A percentile compares a stretch with the other conserved stretches of the same genome.
phyloP scores from a whole-genome alignment of 2,888 invertebrate genomes.

The Muschampia plurimacula region DNA sequence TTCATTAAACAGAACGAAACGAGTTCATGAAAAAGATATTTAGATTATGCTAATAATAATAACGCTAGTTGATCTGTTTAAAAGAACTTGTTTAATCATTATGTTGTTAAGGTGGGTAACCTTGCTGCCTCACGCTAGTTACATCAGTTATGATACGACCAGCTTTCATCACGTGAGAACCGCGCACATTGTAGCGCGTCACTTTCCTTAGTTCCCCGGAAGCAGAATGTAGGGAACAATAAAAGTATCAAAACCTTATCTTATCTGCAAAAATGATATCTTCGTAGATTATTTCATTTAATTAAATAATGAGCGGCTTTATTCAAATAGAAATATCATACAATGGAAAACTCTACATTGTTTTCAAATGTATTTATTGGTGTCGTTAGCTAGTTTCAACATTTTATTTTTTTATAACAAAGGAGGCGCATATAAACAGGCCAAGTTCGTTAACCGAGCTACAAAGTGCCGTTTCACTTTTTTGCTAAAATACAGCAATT shows the following conservation, averaged over 20 bases:
- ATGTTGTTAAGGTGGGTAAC: slow-evolving; percentile 46
- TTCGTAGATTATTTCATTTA: slow-evolving; percentile 17
- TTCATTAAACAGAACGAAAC: too few relatives aligned
- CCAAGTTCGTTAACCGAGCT: too few relatives aligned
- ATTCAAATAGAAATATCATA: background rate
- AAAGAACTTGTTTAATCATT: background rate
- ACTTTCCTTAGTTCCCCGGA: slow-evolving; percentile 74
- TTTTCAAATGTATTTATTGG: background rate
- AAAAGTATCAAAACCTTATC: slow-evolving; percentile 15
- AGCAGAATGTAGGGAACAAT: slow-evolving; percentile 46
- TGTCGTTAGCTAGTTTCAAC: background rate
- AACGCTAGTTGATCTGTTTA: background rate
- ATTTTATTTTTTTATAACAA: too few relatives aligned
- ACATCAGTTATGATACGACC: slow-evolving; percentile 57
- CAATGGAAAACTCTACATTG: background rate
- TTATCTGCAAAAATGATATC: background rate
- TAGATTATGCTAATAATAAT: background rate
- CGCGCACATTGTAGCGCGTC: slow-evolving; percentile 65
- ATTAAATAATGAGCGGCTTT: background rate
- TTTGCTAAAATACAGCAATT: too few relatives aligned
- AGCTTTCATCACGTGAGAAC: slow-evolving; percentile 81
- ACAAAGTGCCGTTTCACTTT: too few relatives aligned
- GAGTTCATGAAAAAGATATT: background rate
- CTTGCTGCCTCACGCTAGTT: slow-evolving; percentile 51
- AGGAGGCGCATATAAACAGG: too few relatives aligned